Percentiles rank a stretch among this genome's conserved stretches.
Conservation (phyloP, 2,797 vertebrate genomes). For the Neostethus bicornis region DNA sequence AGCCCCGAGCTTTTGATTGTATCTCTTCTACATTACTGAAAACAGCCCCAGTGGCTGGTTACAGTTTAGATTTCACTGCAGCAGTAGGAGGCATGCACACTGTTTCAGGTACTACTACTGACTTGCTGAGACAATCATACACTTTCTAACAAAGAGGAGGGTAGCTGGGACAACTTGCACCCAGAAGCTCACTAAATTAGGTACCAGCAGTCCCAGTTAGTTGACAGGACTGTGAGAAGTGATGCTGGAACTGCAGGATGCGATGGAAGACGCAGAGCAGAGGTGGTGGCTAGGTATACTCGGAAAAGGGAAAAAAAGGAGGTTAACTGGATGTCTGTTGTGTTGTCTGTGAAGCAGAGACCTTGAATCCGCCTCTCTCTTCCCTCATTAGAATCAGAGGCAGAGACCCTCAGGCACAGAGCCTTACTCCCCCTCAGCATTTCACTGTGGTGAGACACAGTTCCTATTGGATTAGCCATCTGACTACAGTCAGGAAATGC, state of each 20-base stretch:
- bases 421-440: constrained; percentile 54
- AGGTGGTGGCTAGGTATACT: constrained; percentile 24
- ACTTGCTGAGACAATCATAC: constrained; percentile 70
- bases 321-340: constrained; percentile 63
- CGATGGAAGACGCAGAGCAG: constrained; percentile 30
- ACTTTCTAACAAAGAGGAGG: constrained; percentile 43
- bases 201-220: constrained; percentile 47
- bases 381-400: constrained; percentile 68
- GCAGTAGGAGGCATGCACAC: constrained; percentile 36
- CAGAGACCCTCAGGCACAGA: constrained; percentile 49
- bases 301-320: constrained; percentile 24
- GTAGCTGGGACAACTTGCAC: constrained; percentile 36
- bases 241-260: constrained; percentile 24
- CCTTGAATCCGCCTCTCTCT: constrained; percentile 43
- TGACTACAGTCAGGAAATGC: constrained; percentile 35
- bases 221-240: constrained; percentile 39
- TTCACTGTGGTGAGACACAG: constrained; percentile 48
- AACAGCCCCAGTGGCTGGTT: constrained; percentile 29
- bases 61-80: constrained; percentile 33
- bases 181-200: constrained; percentile 58
- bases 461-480: constrained; percentile 63
- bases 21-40: constrained; percentile 38
- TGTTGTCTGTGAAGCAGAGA: constrained; percentile 58
- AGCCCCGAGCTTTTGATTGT: constrained; percentile 54
- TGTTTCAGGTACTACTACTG: constrained; percentile 51